Conservation (phyloP, 1,140 invertebrate genomes). For the Delia radicum region DNA sequence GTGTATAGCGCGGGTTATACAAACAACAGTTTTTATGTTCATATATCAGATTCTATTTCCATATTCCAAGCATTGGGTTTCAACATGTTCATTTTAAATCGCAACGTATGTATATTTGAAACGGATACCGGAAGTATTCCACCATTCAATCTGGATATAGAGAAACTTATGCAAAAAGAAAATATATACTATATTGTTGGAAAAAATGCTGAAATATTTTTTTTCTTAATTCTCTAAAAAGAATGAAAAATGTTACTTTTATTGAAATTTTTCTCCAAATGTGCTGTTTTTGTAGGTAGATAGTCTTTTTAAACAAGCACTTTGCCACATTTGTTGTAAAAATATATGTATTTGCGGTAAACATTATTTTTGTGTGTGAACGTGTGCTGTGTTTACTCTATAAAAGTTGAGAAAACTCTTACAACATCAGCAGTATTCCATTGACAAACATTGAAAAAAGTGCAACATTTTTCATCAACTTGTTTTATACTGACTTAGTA, state of each 20-base stretch:
- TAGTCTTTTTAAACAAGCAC: conserved; percentile 13
- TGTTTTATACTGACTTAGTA: conserved; percentile 42
- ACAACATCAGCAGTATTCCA: conserved; percentile 35
- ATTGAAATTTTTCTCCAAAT: conserved; percentile 41
- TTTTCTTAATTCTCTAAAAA: conserved; percentile 1
- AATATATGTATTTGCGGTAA: conserved; percentile 9
- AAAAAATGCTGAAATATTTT: conserved; percentile 8
- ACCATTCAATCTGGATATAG: conserved; percentile 37
- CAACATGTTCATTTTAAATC: neutral
- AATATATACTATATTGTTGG: neutral
- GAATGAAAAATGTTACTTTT: conserved; percentile 51
- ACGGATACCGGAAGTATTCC: conserved; percentile 51
- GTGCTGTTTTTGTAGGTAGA: neutral
- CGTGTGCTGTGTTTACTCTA: neutral
- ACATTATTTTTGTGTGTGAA: neutral
- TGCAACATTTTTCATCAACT: conserved; percentile 13
- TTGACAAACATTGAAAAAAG: conserved; percentile 6
- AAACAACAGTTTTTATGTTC: too few relatives aligned
- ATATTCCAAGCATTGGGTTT: neutral
- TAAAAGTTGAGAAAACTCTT: neutral
- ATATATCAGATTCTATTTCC: neutral
- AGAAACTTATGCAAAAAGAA: conserved; percentile 2
- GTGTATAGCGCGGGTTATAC: too few relatives aligned
- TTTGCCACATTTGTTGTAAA: neutral
- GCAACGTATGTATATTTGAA: neutral